These are phyloP conservation scores for Macrochelys suwanniensis DNA, from an alignment of 2,797 vertebrate species.

Conservation along the genomic window DNA sequence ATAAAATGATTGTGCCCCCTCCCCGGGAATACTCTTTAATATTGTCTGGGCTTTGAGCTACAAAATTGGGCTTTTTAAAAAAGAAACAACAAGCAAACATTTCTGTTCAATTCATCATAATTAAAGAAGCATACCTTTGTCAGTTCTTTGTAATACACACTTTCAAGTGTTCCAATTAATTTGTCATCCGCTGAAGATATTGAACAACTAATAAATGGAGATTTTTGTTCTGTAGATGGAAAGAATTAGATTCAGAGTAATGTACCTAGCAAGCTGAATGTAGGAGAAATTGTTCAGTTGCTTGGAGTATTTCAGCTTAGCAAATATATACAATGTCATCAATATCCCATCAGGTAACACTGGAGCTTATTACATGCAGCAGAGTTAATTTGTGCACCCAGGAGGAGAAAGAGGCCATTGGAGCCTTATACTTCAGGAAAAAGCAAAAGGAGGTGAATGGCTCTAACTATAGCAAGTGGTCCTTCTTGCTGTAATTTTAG, in stretches of 20 bases:
- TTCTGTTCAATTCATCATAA: conserved; percentile 11
- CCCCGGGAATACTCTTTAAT: neutral
- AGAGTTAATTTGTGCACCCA: neutral
- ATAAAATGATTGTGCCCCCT: neutral
- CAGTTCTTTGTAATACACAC: neutral
- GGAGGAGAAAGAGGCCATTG: neutral
- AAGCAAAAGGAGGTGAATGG: neutral
- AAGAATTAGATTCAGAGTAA: neutral
- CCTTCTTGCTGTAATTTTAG: neutral
- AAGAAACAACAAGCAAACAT: neutral
- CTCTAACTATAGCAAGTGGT: neutral
- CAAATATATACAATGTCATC: neutral
- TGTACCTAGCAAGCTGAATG: neutral
- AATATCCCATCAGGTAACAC: neutral
- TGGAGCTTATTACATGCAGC: neutral
- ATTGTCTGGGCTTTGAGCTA: conserved; percentile 4
- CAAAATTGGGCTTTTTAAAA: neutral
- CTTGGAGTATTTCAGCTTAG: neutral
- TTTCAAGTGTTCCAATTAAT: neutral
- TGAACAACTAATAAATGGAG: neutral
- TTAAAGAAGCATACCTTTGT: neutral
- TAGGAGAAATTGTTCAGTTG: neutral
- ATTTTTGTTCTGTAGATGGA: neutral
- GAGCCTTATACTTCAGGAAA: neutral
- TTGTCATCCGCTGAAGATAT: neutral